Conservation (phyloP, 53 echinoderm and acorn worm species). For the Holothuria scabra region DNA sequence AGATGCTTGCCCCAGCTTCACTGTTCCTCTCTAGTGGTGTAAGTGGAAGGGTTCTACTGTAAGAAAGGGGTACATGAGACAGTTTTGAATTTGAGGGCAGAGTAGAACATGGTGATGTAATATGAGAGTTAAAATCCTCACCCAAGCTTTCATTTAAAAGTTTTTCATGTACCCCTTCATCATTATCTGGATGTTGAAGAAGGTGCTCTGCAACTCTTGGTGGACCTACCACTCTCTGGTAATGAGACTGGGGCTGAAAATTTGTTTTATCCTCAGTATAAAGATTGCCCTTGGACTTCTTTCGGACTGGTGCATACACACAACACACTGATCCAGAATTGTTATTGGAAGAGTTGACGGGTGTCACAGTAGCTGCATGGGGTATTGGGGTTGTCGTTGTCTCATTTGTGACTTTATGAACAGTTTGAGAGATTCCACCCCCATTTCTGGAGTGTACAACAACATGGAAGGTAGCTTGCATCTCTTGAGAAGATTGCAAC, state of each 20-base stretch:
- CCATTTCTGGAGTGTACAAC: constrained; percentile 90
- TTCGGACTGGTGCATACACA: constrained; percentile 24
- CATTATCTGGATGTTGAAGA: neutral
- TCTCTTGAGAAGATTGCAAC: constrained; percentile 59
- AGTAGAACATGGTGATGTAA: constrained; percentile 26
- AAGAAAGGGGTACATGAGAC: neutral
- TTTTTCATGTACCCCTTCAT: neutral
- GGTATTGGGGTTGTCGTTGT: constrained; percentile 35
- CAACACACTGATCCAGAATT: constrained; percentile 28
- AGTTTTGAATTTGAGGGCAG: constrained; percentile 41
- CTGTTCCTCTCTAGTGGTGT: constrained; percentile 33
- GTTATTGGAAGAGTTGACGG: constrained; percentile 6
- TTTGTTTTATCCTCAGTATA: constrained; percentile 18
- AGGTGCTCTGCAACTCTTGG: constrained; percentile 25
- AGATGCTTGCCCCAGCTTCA: neutral
- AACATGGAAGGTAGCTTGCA: constrained; percentile 90
- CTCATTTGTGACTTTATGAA: constrained; percentile 14
- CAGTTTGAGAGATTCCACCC: constrained; percentile 20
- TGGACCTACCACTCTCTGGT: constrained; percentile 43
- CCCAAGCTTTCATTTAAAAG: neutral
- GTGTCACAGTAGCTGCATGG: constrained; percentile 34
- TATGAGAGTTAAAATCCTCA: neutral
- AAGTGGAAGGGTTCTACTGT: constrained; percentile 39
- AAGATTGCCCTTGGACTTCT: constrained; percentile 36
- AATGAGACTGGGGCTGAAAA: constrained; percentile 1